These are phyloP conservation scores for Hirtodrosophila duncani DNA, from an alignment of 2,888 invertebrate genomes.

Conservation along the genomic window DNA sequence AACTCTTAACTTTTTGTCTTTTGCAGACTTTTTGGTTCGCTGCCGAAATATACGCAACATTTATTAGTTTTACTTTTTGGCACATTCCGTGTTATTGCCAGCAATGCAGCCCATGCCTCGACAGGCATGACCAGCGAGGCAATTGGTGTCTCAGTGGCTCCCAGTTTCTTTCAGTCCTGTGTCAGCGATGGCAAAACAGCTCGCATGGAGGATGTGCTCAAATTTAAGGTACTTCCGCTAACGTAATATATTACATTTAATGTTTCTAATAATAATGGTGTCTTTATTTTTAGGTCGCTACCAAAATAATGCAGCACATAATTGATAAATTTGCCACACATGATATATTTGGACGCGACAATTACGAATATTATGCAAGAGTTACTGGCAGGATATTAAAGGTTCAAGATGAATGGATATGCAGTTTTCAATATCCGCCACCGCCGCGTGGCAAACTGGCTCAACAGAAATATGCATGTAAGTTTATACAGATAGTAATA, in stretches of 20 bases:
- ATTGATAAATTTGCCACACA: constrained; percentile 98
- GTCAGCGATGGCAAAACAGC: constrained; percentile 96
- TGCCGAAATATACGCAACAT: constrained; percentile 94
- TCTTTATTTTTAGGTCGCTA: constrained; percentile 85
- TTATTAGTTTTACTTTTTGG: constrained; percentile 96
- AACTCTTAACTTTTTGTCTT: constrained; percentile 24
- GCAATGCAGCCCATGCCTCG: constrained; percentile 91
- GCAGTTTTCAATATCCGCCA: constrained; percentile 94
- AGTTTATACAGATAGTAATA: no score
- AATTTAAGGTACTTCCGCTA: constrained; percentile 87
- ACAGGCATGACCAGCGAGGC: constrained; percentile 98
- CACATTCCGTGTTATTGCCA: constrained; percentile 96
- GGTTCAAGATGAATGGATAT: constrained; percentile 97
- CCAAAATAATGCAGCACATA: constrained; percentile 96
- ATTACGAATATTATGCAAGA: constrained; percentile 96
- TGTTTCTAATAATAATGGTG: neutral
- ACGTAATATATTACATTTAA: neutral
- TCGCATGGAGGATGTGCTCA: constrained; percentile 95
- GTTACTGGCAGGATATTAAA: constrained; percentile 95
- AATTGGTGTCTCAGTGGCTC: constrained; percentile 95
- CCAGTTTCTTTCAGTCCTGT: constrained; percentile 97
- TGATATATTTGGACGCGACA: constrained; percentile 95
- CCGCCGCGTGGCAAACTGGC: constrained; percentile 82
- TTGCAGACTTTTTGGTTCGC: constrained; percentile 89
- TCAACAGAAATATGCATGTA: constrained; percentile 84